Base-by-base conservation (phyloP, 2,113 vertebrate genomes). In the Panurus biarmicus region DNA sequence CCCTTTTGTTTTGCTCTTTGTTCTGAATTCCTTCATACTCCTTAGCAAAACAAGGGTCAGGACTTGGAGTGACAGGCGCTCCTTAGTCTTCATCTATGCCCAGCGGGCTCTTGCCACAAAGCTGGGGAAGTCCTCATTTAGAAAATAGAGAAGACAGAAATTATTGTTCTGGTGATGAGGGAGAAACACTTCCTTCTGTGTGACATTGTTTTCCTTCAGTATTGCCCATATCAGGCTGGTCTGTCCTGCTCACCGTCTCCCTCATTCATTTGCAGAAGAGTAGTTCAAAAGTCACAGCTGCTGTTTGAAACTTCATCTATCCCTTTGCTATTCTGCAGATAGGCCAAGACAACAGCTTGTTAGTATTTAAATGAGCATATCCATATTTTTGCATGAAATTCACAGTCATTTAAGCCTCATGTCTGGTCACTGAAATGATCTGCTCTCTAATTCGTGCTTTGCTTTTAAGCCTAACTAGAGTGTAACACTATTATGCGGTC, bases 301-400 rank as follows among this genome's bases (percentile, higher is more conserved):
- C 65, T 67, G 4, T 85, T 94, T 60, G n/a, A 82, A 71, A 62
- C 64, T 70, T 76, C 64, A 22, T 73, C n/a, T 45, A 1, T 79
- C 24, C n/a, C 15, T 78, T 76, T 82, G 45, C 83, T 78, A 22
- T 79, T 75, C 50, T 85, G 81, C 35, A 76, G 26, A 78, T 22
- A 78, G 81, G 66, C 42, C 50, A 87, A 89, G 67, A 69, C 38
- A 87, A 94, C 94, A 95, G 67, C 87, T 95, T 87, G 54, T 87
- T 91, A 85, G 78, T 79, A 65, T 89, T 94, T 91, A 79, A 92
- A 91, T 92, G 74, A 95, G 42, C 45, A 66, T 53, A 66, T 87
- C 71, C 58, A 24, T 85, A 82, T 82, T 94, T 94, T 92, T 87
- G 62, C 67, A 76, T 89, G 11, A 81, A 92, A 92, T 91, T 87